Percentiles rank a stretch among this genome's conserved stretches.
phyloP scores from a whole-genome alignment of 2,113 vertebrate species.

The Lamprologus speciosus region DNA sequence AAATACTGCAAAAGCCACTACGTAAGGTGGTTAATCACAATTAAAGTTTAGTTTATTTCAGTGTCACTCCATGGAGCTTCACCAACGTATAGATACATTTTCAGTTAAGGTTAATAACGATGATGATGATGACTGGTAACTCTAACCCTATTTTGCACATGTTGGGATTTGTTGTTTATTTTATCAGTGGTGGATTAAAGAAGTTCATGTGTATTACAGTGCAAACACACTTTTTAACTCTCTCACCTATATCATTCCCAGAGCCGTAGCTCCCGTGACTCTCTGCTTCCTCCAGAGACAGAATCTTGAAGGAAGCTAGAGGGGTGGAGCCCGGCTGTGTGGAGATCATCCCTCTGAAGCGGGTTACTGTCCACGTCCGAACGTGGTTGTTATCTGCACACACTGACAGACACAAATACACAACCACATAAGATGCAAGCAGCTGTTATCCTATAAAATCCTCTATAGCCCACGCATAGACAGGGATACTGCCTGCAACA shows the following conservation, averaged over 20 bases:
- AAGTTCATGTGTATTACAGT: neutral
- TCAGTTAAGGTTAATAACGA: neutral
- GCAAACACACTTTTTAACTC: neutral
- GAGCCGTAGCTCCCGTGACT: slow-evolving; percentile 92
- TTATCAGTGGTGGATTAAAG: neutral
- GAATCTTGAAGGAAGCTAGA: slow-evolving; percentile 92
- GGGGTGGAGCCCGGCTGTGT: slow-evolving; percentile 96
- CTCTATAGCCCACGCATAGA: neutral
- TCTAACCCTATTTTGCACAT: neutral
- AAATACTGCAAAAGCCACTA: neutral
- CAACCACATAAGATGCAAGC: neutral
- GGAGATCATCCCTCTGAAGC: slow-evolving; percentile 97
- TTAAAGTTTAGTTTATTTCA: neutral
- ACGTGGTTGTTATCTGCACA: slow-evolving; percentile 98
- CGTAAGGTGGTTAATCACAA: neutral
- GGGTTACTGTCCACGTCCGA: slow-evolving; percentile 93
- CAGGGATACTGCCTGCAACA: neutral
- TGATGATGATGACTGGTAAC: neutral
- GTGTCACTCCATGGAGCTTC: neutral
- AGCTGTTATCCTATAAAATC: neutral
- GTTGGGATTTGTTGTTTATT: neutral
- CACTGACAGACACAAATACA: slow-evolving; percentile 62
- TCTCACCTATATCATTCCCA: slow-evolving; percentile 91
- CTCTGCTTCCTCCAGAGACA: slow-evolving; percentile 92
- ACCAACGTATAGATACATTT: neutral